These are phyloP conservation scores for Eidolon helvum DNA, from an alignment of 2,113 vertebrate species.

Conservation along the genomic window DNA sequence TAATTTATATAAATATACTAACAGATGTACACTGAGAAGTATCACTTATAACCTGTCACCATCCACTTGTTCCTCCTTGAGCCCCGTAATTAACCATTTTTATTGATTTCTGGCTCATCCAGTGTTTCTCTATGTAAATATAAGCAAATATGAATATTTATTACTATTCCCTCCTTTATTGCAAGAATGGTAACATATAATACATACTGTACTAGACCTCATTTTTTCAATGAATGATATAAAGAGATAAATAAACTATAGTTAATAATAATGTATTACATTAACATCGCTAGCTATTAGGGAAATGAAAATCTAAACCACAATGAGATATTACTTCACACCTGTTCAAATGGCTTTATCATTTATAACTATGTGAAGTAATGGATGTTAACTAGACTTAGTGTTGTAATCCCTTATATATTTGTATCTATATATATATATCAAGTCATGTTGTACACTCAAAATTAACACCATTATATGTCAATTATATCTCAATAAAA, in stretches of 20 bases:
- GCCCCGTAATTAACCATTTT: neutral
- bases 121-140: neutral
- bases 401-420: neutral
- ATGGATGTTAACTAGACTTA: neutral
- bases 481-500: neutral
- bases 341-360: too few species aligned
- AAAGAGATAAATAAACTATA: neutral
- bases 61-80: neutral
- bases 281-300: too few species aligned
- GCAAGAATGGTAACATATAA: neutral
- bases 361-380: too few species aligned
- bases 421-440: neutral
- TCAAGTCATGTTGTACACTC: too few species aligned
- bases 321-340: too few species aligned
- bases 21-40: neutral
- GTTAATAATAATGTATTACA: neutral
- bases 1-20: neutral
- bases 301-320: too few species aligned
- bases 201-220: neutral
- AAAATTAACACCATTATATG: neutral
- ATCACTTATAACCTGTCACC: neutral
- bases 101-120: neutral
- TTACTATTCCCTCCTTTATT: neutral
- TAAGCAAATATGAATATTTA: neutral
- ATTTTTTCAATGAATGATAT: neutral